Conservation (phyloP, 2,797 vertebrate genomes). For the Sebastes baramenuke region DNA sequence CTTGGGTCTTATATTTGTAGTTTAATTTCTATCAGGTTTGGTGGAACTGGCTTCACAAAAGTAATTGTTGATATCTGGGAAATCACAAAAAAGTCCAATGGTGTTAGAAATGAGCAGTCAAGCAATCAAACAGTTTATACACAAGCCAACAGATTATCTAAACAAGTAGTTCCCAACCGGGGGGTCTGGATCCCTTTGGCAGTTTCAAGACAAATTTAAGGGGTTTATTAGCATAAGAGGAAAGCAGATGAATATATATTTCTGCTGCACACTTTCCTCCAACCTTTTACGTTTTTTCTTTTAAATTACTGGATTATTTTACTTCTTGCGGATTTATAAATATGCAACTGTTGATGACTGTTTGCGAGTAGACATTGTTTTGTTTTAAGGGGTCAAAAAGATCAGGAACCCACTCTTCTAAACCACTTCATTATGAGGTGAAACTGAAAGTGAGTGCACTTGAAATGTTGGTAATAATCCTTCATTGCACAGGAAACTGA, state of each 20-base stretch:
- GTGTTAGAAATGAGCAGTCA: not conserved
- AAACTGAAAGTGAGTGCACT: conserved; percentile 3
- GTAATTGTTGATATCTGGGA: not conserved
- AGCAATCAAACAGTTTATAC: not conserved
- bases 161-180: not conserved
- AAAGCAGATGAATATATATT: not conserved
- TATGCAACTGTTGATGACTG: not conserved
- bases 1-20: not conserved
- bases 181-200: not conserved
- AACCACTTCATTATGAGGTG: not conserved
- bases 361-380: not conserved
- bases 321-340: not conserved
- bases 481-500: not conserved
- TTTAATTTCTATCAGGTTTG: not conserved
- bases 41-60: not conserved
- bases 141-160: not conserved
- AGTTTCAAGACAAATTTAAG: not conserved
- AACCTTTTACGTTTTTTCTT: not conserved
- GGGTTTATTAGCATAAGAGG: not conserved
- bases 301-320: not conserved
- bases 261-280: not conserved
- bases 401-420: not conserved
- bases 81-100: not conserved
- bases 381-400: not conserved
- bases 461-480: not conserved